Conservation (phyloP, 2,888 invertebrate species). For the Andricus quercusramuli region DNA sequence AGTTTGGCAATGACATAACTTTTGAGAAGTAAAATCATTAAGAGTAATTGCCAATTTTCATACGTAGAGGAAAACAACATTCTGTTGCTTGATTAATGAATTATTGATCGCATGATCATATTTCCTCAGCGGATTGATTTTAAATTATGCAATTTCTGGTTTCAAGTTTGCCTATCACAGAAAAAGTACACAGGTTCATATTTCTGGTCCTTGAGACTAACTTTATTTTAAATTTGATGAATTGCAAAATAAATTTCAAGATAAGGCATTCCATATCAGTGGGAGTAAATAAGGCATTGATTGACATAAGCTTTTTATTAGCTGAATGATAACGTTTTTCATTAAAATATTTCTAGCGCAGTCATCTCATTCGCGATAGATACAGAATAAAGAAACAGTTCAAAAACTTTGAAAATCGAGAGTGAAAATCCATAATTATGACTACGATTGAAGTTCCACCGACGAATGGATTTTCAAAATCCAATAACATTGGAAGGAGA, state of each 20-base stretch:
- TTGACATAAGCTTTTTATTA: no score
- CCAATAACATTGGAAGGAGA: conserved; percentile 71
- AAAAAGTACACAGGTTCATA: no score
- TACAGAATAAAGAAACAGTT: not conserved
- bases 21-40: not conserved
- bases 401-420: not conserved
- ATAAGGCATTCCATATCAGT: no score
- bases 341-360: not conserved
- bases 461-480: conserved; percentile 7
- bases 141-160: no score
- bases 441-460: not conserved
- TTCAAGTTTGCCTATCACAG: no score
- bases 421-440: conserved; percentile 1
- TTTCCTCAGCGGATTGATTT: no score
- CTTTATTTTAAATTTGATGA: no score
- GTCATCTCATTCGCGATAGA: not conserved
- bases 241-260: no score
- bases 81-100: not conserved
- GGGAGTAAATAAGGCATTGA: no score
- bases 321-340: not conserved
- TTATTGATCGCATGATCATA: not conserved
- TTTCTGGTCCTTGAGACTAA: no score
- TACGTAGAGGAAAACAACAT: not conserved
- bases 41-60: not conserved
- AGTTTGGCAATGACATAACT: not conserved